These are phyloP conservation scores for Argynnis bischoffii DNA, from an alignment of 2,888 invertebrate genomes.

Conservation along the genomic window DNA sequence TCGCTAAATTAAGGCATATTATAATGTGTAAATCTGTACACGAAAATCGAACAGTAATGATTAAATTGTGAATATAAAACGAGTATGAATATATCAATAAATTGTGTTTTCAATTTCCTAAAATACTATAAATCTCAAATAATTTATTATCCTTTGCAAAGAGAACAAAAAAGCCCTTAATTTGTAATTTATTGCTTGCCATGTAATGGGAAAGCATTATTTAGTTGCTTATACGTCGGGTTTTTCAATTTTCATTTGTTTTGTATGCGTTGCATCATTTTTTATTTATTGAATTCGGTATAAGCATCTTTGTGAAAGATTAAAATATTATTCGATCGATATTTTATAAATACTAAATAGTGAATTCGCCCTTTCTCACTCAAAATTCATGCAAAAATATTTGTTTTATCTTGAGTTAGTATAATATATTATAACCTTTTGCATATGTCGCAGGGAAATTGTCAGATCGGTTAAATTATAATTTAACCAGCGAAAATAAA, in stretches of 20 bases:
- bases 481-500: no score
- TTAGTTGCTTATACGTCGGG: conserved; percentile 1
- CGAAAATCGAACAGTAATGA: neutral
- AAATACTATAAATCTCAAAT: conserved; percentile 18
- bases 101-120: conserved; percentile 20
- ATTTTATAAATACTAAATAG: no score
- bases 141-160: conserved; percentile 21
- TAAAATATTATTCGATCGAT: neutral
- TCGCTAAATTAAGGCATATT: no score
- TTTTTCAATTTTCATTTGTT: conserved; percentile 14
- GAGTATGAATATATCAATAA: conserved; percentile 10
- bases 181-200: conserved; percentile 20
- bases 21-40: no score
- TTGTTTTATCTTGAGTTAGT: no score
- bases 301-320: neutral
- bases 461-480: no score
- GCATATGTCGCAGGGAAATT: no score
- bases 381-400: no score
- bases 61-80: neutral
- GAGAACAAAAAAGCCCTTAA: conserved; percentile 22
- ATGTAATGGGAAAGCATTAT: conserved; percentile 16
- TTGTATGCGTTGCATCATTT: neutral
- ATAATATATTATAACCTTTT: no score
- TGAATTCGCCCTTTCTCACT: no score
- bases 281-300: neutral